Base-by-base conservation (phyloP, 2,797 vertebrate species). In the Sebastes taczanowskii region DNA sequence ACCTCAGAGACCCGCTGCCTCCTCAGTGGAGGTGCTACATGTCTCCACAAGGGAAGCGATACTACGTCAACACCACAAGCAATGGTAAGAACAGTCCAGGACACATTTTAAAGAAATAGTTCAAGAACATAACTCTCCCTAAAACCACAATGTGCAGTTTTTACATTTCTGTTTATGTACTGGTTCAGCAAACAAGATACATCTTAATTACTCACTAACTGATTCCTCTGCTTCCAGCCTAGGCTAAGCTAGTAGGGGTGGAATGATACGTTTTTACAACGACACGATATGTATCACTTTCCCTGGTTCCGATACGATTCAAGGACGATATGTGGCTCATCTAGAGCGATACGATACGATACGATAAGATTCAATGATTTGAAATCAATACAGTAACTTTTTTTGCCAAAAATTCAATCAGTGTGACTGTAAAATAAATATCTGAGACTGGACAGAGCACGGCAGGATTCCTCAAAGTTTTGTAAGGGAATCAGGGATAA, bases 51-150 rank as follows among this genome's bases (percentile, higher is more conserved):
- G 99, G 99, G 4, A 95, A 95, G 60, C 96, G 93, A 71, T 99
- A 99, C 93, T 99, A 99, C 11, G 98, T 99, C 91, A 99, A 99
- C 96, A 97, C 97, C 56, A 83, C 95, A 83, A 99, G 95, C 72
- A 99, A 99, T 13, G 98, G 98, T 99, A 93, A 97, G 97, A 61
- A 5, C 6, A 38, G 46, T n/a, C 8, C 16, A 49, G n/a, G 27
- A 29, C 3, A 66, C 13, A n/a, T 11, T 61, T 30, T 53, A 11
- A 32, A 53, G 29, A 49, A 49, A 14, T 63, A 63, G 11, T 63
- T 53, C 13, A 8, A 35, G 13, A 23, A 58, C 22, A 46, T 46
- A 46, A 20, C 34, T 25, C 67, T 20, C 14, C 70, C 25, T 11
- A 13, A 58, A 27, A 59, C 22, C 23, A 38, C 6, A 35, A 7